Base-by-base conservation (phyloP, 2,113 vertebrate species). In the Odontophorus gujanensis region DNA sequence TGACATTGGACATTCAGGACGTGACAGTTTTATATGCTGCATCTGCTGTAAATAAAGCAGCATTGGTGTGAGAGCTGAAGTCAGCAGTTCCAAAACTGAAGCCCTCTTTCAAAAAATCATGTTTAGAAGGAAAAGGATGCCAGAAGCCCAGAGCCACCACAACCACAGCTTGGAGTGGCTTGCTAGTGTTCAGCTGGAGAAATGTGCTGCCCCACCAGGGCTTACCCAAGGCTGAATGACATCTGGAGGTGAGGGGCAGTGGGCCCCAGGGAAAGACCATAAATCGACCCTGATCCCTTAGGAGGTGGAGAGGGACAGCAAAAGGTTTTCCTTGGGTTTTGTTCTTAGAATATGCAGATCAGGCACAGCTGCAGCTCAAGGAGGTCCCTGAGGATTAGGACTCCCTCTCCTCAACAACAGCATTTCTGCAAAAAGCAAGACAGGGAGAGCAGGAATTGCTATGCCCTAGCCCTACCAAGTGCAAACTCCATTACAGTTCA, bases 11-110 rank as follows among this genome's bases (percentile, higher is more conserved):
- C 34, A 76, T 61, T 43, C 73, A 83, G 62, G 18, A 95, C n/a
- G 74, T 45, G 43, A 75, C 62, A 86, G 58, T 53, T 62, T 62
- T 67, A 69, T 57, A 13, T 73, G 66, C 38, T 43, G 7, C 26
- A 51, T 71, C 30, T 69, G 55, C 47, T 13, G 5, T 62, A 86
- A 76, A 92, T 57, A 91, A 71, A 91, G 42, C 68, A 50, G 72
- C 22, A 68, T 17, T 51, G 58, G 50, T 11, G 14, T 43, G n/a
- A 92, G 59, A 66, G 40, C 75, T 89, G 57, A 86, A 92, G 55
- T 73, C 92, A 92, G 87, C 71, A 78, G 62, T 78, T 94, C 19
- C 53, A 77, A 82, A 86, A 68, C 66, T 20, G 74, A 79, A 75
- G 36, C 2, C 48, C 26, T 80, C 57, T 88, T 82, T 59, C 58